Conservation (phyloP, 2,888 invertebrate species). For the Hemicrepidius hirtus region DNA sequence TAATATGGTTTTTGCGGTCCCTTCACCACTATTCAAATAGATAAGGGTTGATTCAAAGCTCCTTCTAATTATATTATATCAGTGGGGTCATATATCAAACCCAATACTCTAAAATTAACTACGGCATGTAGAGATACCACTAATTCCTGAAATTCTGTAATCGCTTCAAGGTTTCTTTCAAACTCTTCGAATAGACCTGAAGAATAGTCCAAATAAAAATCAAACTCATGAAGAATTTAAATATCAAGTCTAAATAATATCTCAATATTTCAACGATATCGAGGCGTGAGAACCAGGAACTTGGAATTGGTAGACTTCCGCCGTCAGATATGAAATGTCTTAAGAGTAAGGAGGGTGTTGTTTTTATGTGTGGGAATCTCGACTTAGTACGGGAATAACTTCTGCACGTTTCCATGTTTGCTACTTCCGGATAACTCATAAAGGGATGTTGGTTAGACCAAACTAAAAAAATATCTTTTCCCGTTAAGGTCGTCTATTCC, state of each 20-base stretch:
- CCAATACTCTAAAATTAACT: slow-evolving; percentile 60
- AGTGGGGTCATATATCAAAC: slow-evolving; percentile 71
- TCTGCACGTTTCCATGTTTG: slow-evolving; percentile 13
- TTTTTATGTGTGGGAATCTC: slow-evolving; percentile 43
- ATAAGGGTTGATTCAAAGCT: slow-evolving; percentile 71
- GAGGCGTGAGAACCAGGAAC: slow-evolving; percentile 41
- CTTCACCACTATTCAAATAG: slow-evolving; percentile 71
- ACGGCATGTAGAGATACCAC: slow-evolving; percentile 53
- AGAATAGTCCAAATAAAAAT: too few species aligned
- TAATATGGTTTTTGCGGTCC: slow-evolving; percentile 71
- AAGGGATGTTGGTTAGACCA: slow-evolving; percentile 18
- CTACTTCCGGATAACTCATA: neutral
- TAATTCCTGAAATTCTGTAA: slow-evolving; percentile 52
- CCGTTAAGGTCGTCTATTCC: too few species aligned
- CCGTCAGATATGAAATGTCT: slow-evolving; percentile 25
- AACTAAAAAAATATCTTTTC: neutral
- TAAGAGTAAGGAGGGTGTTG: slow-evolving; percentile 33
- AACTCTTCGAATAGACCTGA: neutral
- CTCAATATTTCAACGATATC: neutral
- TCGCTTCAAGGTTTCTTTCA: slow-evolving; percentile 38
- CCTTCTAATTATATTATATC: slow-evolving; percentile 72
- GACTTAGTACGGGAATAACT: slow-evolving; percentile 13
- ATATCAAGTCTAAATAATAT: too few species aligned
- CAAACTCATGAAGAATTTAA: too few species aligned
- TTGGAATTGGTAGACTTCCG: slow-evolving; percentile 38